phyloP scores from a whole-genome alignment of 2,888 invertebrate species.

The Charanyca ferruginea region DNA sequence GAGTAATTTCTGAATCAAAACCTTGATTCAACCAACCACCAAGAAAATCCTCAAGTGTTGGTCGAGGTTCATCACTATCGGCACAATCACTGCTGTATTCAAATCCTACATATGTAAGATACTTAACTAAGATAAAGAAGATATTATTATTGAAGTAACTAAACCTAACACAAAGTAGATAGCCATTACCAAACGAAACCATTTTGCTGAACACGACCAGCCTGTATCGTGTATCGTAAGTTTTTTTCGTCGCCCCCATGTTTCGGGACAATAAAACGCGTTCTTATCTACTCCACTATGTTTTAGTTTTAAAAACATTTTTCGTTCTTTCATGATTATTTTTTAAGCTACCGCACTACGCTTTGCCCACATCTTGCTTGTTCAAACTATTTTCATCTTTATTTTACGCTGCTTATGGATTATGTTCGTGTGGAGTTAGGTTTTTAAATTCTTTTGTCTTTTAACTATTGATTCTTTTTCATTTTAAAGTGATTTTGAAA shows the following conservation, averaged over 20 bases:
- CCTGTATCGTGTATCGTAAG: slow-evolving; percentile 66
- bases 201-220: slow-evolving; percentile 52
- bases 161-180: slow-evolving; percentile 22
- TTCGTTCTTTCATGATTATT: slow-evolving; percentile 78
- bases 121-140: slow-evolving; percentile 1
- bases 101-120: no score
- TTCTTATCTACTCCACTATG: slow-evolving; percentile 83
- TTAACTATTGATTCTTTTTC: slow-evolving; percentile 63
- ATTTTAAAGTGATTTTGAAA: slow-evolving; percentile 65
- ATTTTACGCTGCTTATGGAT: slow-evolving; percentile 10
- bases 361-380: slow-evolving; percentile 72
- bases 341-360: slow-evolving; percentile 74
- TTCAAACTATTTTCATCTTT: slow-evolving; percentile 46
- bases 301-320: slow-evolving; percentile 83
- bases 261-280: slow-evolving; percentile 81
- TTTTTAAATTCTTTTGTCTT: slow-evolving; percentile 62
- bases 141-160: slow-evolving; percentile 6
- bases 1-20: no score
- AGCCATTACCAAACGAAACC: slow-evolving; percentile 36
- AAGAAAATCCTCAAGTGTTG: no score
- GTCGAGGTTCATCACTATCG: no score
- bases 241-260: slow-evolving; percentile 82
- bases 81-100: no score
- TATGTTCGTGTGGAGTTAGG: slow-evolving; percentile 8
- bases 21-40: no score